Base-by-base conservation (phyloP, 2,888 invertebrate genomes). In the Lasioglossum morio region DNA sequence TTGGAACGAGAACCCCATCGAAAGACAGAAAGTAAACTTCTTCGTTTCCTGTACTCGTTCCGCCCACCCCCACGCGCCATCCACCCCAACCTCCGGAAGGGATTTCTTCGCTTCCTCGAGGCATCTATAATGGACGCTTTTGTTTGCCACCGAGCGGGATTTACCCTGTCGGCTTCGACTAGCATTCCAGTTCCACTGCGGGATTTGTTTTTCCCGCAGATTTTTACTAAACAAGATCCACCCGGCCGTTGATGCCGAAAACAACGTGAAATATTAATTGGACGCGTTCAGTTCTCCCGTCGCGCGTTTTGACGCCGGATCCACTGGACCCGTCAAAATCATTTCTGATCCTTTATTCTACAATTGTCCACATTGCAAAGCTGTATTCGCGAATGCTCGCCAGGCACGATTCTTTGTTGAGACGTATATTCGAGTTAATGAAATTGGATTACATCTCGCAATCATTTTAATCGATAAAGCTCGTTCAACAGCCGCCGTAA, bases 51-150 rank as follows among this genome's bases (percentile, higher is more conserved):
- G 34, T 40, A 69, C 27, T 40, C 60, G 16, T 16, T 60, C 27
- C 34, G 34, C 37, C 34, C 12, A 34, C 16, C 34, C 73, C 75
- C 48, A 40, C 72, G 23, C 73, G 27, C 57, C 73, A 46, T 43
- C 73, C 60, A 16, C 14, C 30, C 66, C 34, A 3, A 7, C 66
- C 69, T n/a, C 37, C 81, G 70, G 69, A 81, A 70, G 48, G 69
- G 70, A 75, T 75, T 77, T 77, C 82, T 46, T 37, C 30, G 53
- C 70, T 53, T 77, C 48, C 77, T 70, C 53, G 70, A 53, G 70
- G 46, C 46, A 69, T 75, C 73, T 46, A 74, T 80, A 80, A 82
- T 82, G 73, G 73, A 82, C 73, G 82, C 27, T 27, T 57, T 63
- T 82, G 69, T 82, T 82, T 82, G 73, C 69, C 57, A 30, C 72